A percentile compares a stretch with the other conserved stretches of the same genome.
phyloP scores from a whole-genome alignment of 2,888 invertebrate genomes.

The Dioctria rufipes region DNA sequence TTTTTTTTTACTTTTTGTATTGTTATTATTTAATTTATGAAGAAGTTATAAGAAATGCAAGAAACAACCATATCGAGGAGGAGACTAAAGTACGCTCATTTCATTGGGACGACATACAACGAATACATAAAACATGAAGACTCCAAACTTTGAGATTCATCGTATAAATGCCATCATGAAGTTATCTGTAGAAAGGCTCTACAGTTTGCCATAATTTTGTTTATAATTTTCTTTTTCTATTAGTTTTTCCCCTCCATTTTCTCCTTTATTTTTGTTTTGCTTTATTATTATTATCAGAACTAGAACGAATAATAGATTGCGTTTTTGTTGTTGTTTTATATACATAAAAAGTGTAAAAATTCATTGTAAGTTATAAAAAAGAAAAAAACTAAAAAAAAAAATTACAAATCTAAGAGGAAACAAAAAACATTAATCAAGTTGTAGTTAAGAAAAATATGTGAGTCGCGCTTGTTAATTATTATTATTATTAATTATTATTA shows the following conservation, averaged over 20 bases:
- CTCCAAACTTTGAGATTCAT: slow-evolving; percentile 37
- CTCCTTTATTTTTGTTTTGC: neutral
- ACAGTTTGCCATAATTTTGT: slow-evolving; percentile 39
- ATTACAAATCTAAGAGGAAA: neutral
- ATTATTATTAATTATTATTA: slow-evolving; percentile 37
- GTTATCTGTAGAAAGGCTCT: neutral
- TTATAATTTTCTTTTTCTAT: slow-evolving; percentile 2
- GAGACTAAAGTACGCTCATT: neutral
- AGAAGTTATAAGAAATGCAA: slow-evolving; percentile 3
- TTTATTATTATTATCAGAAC: neutral
- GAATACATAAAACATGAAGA: neutral
- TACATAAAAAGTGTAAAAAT: slow-evolving; percentile 43
- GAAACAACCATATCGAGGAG: neutral
- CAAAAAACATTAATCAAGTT: neutral
- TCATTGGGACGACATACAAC: neutral
- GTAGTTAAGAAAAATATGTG: slow-evolving; percentile 14
- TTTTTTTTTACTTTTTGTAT: slow-evolving; percentile 29
- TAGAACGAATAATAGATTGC: neutral
- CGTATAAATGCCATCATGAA: slow-evolving; percentile 40
- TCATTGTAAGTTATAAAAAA: slow-evolving; percentile 35
- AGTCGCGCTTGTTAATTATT: slow-evolving; percentile 41
- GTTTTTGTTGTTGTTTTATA: slow-evolving; percentile 43
- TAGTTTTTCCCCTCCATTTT: slow-evolving; percentile 4
- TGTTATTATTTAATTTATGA: slow-evolving; percentile 23
- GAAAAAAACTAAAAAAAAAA: neutral